Base-by-base conservation (phyloP, 2,113 vertebrate species). In the Abramis brama region DNA sequence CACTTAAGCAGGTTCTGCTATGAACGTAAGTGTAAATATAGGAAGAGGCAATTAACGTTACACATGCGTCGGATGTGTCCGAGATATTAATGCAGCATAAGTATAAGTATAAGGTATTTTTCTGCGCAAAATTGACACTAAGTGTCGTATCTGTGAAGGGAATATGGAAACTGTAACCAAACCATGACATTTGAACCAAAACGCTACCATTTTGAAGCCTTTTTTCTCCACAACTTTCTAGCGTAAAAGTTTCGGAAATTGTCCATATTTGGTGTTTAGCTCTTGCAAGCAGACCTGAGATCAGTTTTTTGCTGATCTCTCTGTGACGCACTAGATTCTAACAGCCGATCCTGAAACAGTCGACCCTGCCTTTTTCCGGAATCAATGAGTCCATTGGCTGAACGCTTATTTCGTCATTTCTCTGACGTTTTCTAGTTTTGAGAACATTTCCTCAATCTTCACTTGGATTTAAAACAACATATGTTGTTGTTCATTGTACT, bases 81-180 rank as follows among this genome's bases (percentile, higher is more conserved):
- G 71, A 27, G 36, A 64, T 59, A 47, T 62, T 39, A 60, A 23
- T 60, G 55, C 23, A 79, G 27, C 27, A 57, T 36, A 6, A 79
- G n/a, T n/a, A n/a, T n/a, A n/a, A n/a, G n/a, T n/a, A n/a, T 43
- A 45, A 45, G 36, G 23, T 19, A 57, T 19, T 57, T 12, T 27
- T 25, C 62, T 62, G 15, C 12, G n/a, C 27, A n/a, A 25, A 25
- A 13, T 15, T 47, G 23, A 47, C 71, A n/a, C 39, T 25, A 7
- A 21, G 50, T 77, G 4, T 55, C 39, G 8, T 84, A 64, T 92
- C 45, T 83, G 50, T 87, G 70, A 86, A 97, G 96, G 96, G 96
- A 33, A 33, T 33, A 33, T 33, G 33, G 33, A 33, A 33, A 33
- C 33, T 33, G 33, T 33, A 33, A 33, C 33, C 33, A 33, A 33